Conservation (phyloP, 64 coral and sea anemone species). For the Orbicella faveolata region DNA sequence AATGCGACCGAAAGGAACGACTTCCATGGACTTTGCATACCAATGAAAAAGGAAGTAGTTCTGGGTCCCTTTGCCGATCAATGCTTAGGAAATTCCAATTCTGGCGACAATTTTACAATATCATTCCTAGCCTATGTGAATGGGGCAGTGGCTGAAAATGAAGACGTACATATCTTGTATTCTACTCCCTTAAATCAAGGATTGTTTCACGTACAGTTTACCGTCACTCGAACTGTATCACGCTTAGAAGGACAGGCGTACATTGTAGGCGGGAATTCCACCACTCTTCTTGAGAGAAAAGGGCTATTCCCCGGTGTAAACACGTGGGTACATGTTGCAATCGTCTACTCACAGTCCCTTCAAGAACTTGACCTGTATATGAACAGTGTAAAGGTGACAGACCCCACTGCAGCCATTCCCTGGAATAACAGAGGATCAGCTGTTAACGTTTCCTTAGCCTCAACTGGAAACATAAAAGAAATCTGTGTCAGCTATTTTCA, state of each 20-base stretch:
- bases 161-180: neutral
- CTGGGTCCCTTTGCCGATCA: neutral
- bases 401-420: neutral
- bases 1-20: neutral
- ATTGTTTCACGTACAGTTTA: neutral
- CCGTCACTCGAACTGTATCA: neutral
- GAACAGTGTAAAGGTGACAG: neutral
- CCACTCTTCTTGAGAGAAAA: neutral
- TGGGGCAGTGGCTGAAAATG: neutral
- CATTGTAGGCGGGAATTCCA: neutral
- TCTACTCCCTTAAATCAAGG: neutral
- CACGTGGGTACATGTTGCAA: constrained; percentile 1
- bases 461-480: neutral
- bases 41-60: neutral
- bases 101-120: neutral
- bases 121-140: neutral
- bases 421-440: neutral
- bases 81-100: neutral
- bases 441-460: neutral
- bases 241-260: neutral
- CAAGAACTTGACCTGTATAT: neutral
- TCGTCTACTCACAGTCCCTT: neutral
- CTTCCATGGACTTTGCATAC: neutral
- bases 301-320: neutral
- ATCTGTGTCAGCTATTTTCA: constrained; percentile 3